These are phyloP conservation scores for Podarcis raffonei DNA, from an alignment of 2,113 vertebrate species.

Conservation along the genomic window DNA sequence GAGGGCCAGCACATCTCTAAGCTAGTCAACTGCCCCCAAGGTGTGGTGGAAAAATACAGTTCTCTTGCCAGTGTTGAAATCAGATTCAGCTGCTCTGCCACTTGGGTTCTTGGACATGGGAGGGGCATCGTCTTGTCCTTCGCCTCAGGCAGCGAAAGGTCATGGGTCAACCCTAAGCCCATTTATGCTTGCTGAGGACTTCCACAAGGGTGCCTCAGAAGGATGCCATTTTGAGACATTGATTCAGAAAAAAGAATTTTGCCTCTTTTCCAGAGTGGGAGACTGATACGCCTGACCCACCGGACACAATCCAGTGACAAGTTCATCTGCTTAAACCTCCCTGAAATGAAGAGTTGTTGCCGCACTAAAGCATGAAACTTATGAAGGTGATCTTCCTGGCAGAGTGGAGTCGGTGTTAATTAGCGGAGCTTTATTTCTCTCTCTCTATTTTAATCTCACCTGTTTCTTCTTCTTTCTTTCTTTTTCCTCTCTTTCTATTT, in stretches of 20 bases:
- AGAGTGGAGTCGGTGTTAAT: neutral
- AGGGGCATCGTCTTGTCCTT: too few species aligned
- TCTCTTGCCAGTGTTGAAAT: too few species aligned
- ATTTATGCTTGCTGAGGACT: neutral
- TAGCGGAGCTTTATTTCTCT: too few species aligned
- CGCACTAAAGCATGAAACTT: neutral
- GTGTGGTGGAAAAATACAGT: too few species aligned
- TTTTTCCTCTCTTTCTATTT: neutral
- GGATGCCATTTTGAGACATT: neutral
- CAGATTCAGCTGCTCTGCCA: too few species aligned
- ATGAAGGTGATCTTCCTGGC: neutral
- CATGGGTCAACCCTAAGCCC: neutral
- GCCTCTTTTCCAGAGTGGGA: neutral
- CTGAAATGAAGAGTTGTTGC: neutral
- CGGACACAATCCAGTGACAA: neutral
- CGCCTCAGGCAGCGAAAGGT: neutral
- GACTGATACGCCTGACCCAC: neutral
- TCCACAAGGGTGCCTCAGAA: neutral
- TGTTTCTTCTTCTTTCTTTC: too few species aligned
- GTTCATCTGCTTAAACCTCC: neutral
- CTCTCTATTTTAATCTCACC: too few species aligned
- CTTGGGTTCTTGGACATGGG: too few species aligned
- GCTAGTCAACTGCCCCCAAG: too few species aligned
- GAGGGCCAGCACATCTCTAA: too few species aligned
- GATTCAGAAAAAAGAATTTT: neutral